Evolutionary conservation across 2,888 invertebrate genomes (phyloP), one percentile per base, ranked within the genome.

Genomic region (Oxystoma pomonae): DNA sequence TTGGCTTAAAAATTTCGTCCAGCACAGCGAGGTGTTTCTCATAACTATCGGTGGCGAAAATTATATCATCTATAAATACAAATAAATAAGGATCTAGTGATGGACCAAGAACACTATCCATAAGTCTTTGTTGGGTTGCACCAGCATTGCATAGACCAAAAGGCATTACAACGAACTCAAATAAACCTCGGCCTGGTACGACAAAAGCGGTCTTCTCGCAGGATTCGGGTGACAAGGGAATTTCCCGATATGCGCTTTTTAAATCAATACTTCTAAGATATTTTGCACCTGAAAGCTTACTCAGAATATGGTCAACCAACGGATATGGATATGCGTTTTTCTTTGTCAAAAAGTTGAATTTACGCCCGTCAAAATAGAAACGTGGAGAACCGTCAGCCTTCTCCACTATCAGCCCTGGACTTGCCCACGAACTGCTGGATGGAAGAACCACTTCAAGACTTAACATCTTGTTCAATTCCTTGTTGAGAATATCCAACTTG

Each of bases 41-140:
- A 21, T 59, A 60, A 20, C 21, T 60, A n/a, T 55, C 22, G 12
- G 60, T 60, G 16, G 22, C 55, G 20, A 56, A 20, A 19, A 60
- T 60, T 9, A 72, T 63, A 50, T 70, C 71, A 57, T 71, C 70
- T 2, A 71, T 18, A 58, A 64, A 63, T 1, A 55, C 63, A 3
- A 63, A 64, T 1, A 55, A 12, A 7, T 49, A 52, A 1, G 64
- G 64, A 2, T 64, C 62, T 1, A 63, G 64, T 20, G 64, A 21
- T 1, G 61, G 62, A 1, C 69, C 70, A 1, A 73, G 51, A 1
- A 71, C 21, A 0, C 52, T 20, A 20, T 72, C 71, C 0, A 72
- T 61, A 2, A 71, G 52, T 1, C 68, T 62, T 53, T 72, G 71
- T 50, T 69, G 70, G n/a, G n/a, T n/a, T 5, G 70, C 69, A 0